Evolutionary conservation across 2,113 vertebrate genomes (phyloP), one percentile per base, ranked within the genome.

Genomic region (Pterocles burchelli): DNA sequence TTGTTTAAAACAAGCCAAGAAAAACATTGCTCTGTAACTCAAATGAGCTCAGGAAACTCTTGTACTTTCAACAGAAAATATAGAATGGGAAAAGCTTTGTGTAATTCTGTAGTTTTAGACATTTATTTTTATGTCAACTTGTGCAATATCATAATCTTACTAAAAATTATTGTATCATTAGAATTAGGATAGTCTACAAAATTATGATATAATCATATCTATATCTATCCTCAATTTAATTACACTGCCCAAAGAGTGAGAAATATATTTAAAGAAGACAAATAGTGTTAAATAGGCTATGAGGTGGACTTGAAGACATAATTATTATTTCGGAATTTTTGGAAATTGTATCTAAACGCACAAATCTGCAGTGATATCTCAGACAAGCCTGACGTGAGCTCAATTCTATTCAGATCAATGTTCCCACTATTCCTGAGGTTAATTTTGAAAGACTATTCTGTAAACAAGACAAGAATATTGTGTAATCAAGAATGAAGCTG

Each of bases 301-400:
- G 14, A 94, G 11, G 21, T 36, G 10, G 31, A 88, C 54, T 38
- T 75, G 25, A 67, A 78, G 6, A 11, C 11, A 21, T 72, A 38
- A 51, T 78, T 80, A 51, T 78, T 80, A 70, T 38, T 63, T 15
- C 85, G 18, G 41, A 38, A 67, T 38, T 45, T 73, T 73, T 90
- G 24, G 55, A 85, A 85, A 79, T 13, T 26, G 3, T 75, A 75
- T 85, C 72, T 72, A 80, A 94, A 90, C 7, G 29, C 11, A 62
- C 12, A 36, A 31, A 36, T 49, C 12, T 72, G 45, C 13, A 76
- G 10, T 45, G 24, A 7, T 34, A 76, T 11, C 28, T 73, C 41
- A 57, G 45, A 72, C 3, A 31, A 94, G 41, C 11, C 15, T 66
- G 25, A 49, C 0, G 0, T 2, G 2, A 70, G 14, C 28, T 38